phyloP scores from a whole-genome alignment of 2,888 invertebrate genomes.

The Hyppa rectilinea region DNA sequence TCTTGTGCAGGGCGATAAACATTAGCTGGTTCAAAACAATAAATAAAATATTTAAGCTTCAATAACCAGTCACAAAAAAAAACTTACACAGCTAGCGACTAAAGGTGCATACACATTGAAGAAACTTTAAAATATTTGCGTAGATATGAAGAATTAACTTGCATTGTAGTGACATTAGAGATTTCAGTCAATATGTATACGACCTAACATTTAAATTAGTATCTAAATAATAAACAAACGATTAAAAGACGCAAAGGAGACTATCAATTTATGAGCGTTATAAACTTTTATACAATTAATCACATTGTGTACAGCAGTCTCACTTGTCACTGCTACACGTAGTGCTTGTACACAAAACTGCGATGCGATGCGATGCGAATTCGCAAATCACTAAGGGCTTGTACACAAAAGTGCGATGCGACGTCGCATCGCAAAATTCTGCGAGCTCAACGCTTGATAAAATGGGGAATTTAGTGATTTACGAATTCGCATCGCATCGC shows the following conservation, averaged over 20 bases:
- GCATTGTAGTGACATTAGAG: constrained; percentile 10
- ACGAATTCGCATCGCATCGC: too few species aligned
- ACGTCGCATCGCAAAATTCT: too few species aligned
- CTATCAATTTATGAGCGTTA: constrained; percentile 70
- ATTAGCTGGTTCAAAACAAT: constrained; percentile 54
- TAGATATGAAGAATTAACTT: constrained; percentile 18
- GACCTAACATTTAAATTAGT: constrained; percentile 59
- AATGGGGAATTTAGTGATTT: too few species aligned
- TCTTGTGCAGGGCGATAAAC: constrained; percentile 62
- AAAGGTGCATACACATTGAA: constrained; percentile 64
- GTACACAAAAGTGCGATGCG: too few species aligned
- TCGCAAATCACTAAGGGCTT: too few species aligned
- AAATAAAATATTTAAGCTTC: constrained; percentile 55
- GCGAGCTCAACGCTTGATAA: too few species aligned
- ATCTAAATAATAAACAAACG: constrained; percentile 62
- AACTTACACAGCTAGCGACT: constrained; percentile 65
- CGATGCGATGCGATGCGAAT: too few species aligned
- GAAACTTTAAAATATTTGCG: constrained; percentile 12
- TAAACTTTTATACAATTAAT: constrained; percentile 72
- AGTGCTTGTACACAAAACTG: too few species aligned
- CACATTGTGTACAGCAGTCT: constrained; percentile 78
- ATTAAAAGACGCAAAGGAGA: constrained; percentile 64
- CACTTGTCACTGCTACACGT: constrained; percentile 46
- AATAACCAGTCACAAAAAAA: constrained; percentile 51
- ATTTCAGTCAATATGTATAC: constrained; percentile 61